Conservation (phyloP, 2,113 vertebrate genomes). For the Thalassoma bifasciatum region DNA sequence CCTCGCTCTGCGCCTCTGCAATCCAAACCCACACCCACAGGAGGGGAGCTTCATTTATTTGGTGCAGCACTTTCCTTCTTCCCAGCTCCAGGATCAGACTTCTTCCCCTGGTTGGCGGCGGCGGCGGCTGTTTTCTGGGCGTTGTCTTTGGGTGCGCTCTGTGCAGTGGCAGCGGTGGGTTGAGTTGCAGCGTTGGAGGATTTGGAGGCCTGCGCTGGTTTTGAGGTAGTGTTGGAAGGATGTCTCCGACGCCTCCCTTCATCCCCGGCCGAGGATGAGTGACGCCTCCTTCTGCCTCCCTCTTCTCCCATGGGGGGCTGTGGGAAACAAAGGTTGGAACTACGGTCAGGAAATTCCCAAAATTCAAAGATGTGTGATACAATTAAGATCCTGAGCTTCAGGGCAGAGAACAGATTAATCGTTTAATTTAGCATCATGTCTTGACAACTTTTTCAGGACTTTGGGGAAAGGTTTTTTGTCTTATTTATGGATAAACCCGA, state of each 20-base stretch:
- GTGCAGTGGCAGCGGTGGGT: slow-evolving; percentile 23
- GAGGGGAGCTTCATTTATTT: slow-evolving; percentile 63
- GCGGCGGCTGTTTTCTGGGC: slow-evolving; percentile 52
- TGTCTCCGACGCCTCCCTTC: slow-evolving; percentile 81
- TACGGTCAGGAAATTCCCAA: background rate
- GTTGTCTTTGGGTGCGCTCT: slow-evolving; percentile 70
- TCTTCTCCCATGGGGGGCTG: slow-evolving; percentile 92
- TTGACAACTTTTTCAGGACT: too few relatives aligned
- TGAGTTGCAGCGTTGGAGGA: slow-evolving; percentile 25
- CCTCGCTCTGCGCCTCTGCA: slow-evolving; percentile 17
- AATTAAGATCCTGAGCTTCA: too few relatives aligned
- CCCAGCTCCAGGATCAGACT: slow-evolving; percentile 57
- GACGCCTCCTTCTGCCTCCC: slow-evolving; percentile 83
- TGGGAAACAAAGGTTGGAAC: slow-evolving; percentile 1
- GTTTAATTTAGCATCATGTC: too few relatives aligned
- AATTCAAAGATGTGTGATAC: too few relatives aligned
- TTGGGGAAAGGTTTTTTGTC: too few relatives aligned
- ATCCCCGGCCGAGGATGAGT: slow-evolving; percentile 82
- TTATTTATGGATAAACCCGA: too few relatives aligned
- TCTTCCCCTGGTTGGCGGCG: slow-evolving; percentile 68
- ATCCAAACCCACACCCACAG: slow-evolving; percentile 3
- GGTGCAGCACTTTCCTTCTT: slow-evolving; percentile 67
- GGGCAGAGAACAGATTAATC: too few relatives aligned
- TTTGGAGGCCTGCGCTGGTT: slow-evolving; percentile 66
- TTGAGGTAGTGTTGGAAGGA: slow-evolving; percentile 78